These are phyloP conservation scores for Trialeurodes vaporariorum DNA, from an alignment of 1,140 invertebrate species.

Conservation along the genomic window DNA sequence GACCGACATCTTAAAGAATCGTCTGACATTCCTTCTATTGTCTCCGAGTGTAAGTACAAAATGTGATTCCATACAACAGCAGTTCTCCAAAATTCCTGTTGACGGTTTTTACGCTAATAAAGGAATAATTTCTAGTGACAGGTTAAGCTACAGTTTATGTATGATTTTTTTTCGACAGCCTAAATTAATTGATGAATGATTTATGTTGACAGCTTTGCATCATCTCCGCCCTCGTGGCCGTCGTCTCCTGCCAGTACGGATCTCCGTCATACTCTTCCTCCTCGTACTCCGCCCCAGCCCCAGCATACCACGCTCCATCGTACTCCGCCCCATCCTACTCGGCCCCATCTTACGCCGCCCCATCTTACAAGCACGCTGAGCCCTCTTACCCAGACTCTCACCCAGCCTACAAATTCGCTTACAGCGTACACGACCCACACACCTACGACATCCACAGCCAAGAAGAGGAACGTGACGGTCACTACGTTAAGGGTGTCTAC, in stretches of 20 bases:
- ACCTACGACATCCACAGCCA: slow-evolving; percentile 27
- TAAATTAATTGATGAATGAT: no score
- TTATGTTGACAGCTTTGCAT: slow-evolving; percentile 16
- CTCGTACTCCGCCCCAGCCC: slow-evolving; percentile 13
- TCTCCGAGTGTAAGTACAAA: no score
- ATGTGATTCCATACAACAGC: no score
- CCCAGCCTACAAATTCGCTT: no score
- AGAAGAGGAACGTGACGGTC: slow-evolving; percentile 28
- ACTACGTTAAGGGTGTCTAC: slow-evolving; percentile 26
- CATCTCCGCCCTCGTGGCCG: slow-evolving; percentile 18
- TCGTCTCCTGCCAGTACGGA: slow-evolving; percentile 1
- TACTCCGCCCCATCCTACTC: slow-evolving; percentile 20
- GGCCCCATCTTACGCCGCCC: slow-evolving; percentile 13
- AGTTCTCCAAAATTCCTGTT: no score
- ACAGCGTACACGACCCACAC: slow-evolving; percentile 25
- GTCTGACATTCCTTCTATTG: no score
- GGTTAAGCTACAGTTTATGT: no score
- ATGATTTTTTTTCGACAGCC: no score
- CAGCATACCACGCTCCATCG: slow-evolving; percentile 10
- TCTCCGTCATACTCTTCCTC: slow-evolving; percentile 16
- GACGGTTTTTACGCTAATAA: no score
- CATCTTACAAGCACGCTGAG: slow-evolving; percentile 13
- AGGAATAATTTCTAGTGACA: no score
- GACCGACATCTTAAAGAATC: no score
- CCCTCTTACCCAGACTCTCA: no score